These are phyloP conservation scores for Pseudomugil gertrudae DNA, from an alignment of 2,797 vertebrate genomes.

Conservation along the genomic window DNA sequence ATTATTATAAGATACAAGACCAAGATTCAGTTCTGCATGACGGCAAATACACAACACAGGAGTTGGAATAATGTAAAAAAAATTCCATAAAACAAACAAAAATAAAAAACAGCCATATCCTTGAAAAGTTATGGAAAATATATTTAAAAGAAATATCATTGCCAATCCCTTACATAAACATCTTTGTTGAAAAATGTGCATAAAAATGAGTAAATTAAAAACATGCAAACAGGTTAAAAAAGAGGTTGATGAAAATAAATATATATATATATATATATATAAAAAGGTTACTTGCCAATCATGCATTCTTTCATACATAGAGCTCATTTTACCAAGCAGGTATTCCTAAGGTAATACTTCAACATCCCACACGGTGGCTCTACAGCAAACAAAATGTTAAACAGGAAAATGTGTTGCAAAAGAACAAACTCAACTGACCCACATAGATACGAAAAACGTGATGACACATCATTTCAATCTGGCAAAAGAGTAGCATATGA, in stretches of 20 bases:
- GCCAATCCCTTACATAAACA: slow-evolving; percentile 60
- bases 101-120: slow-evolving; percentile 47
- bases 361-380: slow-evolving; percentile 73
- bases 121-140: slow-evolving; percentile 42
- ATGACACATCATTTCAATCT: slow-evolving; percentile 18
- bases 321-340: slow-evolving; percentile 26
- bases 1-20: slow-evolving; percentile 42
- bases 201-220: slow-evolving; percentile 71
- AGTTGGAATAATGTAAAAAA: slow-evolving; percentile 70
- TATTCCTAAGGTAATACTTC: slow-evolving; percentile 63
- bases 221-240: slow-evolving; percentile 72
- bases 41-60: slow-evolving; percentile 41
- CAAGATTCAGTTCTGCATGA: slow-evolving; percentile 36
- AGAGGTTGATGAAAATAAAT: slow-evolving; percentile 60
- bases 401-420: too few species aligned
- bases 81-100: slow-evolving; percentile 9
- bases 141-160: slow-evolving; percentile 40
- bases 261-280: slow-evolving; percentile 56
- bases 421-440: slow-evolving; percentile 2
- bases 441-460: slow-evolving; percentile 14
- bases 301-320: slow-evolving; percentile 43
- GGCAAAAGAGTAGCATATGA: neutral
- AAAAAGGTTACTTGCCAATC: slow-evolving; percentile 52
- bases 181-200: slow-evolving; percentile 67
- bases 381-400: slow-evolving; percentile 49